These are phyloP conservation scores for Epinephelus moara DNA, from an alignment of 2,113 vertebrate species.

Conservation along the genomic window DNA sequence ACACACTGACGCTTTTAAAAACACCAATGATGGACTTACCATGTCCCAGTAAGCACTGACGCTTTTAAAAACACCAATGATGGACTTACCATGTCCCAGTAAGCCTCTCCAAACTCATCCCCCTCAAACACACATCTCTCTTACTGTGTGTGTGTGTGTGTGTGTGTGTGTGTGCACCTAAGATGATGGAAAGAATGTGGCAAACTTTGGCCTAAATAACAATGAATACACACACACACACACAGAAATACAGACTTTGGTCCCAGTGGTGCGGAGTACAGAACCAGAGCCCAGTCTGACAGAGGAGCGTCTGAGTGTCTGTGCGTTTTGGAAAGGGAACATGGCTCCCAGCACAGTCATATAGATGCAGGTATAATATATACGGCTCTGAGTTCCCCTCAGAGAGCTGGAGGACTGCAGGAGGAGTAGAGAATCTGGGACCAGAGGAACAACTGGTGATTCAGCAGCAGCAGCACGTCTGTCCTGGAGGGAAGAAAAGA, in stretches of 20 bases:
- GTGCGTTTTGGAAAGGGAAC: constrained; percentile 43
- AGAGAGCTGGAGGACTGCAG: constrained; percentile 12
- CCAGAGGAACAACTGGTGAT: constrained; percentile 51
- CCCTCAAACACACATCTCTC: constrained; percentile 12
- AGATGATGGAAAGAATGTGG: constrained; percentile 55
- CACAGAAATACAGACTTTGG: constrained; percentile 15
- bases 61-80: constrained; percentile 46
- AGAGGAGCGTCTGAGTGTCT: constrained; percentile 50
- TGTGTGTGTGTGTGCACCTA: constrained; percentile 11
- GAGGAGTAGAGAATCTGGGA: constrained; percentile 35
- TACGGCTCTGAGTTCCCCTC: constrained; percentile 8
- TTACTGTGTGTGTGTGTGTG: not conserved
- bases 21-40: constrained; percentile 62
- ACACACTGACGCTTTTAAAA: not conserved
- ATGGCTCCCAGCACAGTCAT: constrained; percentile 58
- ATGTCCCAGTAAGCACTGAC: not conserved
- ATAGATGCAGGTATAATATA: constrained; percentile 58
- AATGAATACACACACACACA: constrained; percentile 20
- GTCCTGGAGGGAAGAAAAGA: not conserved
- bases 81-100: constrained; percentile 57
- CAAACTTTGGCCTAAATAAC: constrained; percentile 52
- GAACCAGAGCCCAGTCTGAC: constrained; percentile 40
- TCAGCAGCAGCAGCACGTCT: constrained; percentile 13
- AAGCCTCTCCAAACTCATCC: constrained; percentile 33
- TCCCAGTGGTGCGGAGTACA: constrained; percentile 24